Conservation (phyloP, 2,888 invertebrate species). For the Euclidia mi region DNA sequence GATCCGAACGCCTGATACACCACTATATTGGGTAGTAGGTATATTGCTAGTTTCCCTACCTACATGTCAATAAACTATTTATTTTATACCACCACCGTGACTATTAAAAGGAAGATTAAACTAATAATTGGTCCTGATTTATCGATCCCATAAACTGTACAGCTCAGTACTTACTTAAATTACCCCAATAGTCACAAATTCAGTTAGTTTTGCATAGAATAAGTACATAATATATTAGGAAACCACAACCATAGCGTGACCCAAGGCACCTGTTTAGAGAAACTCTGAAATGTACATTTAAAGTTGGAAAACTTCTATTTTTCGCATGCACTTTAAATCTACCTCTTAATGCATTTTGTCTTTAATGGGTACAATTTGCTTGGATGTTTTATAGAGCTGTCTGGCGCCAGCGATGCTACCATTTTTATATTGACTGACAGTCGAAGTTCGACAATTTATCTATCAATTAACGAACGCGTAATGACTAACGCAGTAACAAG, state of each 20-base stretch:
- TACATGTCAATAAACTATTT: no score
- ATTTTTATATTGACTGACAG: neutral
- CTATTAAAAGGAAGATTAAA: neutral
- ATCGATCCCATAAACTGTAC: neutral
- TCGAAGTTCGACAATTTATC: no score
- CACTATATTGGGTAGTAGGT: no score
- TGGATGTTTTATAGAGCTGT: conserved; percentile 15
- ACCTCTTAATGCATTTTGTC: conserved; percentile 14
- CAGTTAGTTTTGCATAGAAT: conserved; percentile 8
- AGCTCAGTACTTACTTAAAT: neutral
- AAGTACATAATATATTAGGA: conserved; percentile 12
- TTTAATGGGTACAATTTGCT: conserved; percentile 12
- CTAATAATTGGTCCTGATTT: neutral
- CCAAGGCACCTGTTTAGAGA: conserved; percentile 13
- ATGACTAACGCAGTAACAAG: no score
- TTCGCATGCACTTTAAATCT: conserved; percentile 31
- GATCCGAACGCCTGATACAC: no score
- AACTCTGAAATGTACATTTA: conserved; percentile 18
- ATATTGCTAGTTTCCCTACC: no score
- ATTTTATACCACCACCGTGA: no score
- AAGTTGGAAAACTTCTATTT: conserved; percentile 23
- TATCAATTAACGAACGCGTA: no score
- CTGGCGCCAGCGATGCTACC: neutral
- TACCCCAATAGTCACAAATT: conserved; percentile 8
- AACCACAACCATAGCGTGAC: conserved; percentile 36